Conservation (phyloP, 2,797 vertebrate species). For the Eulemur coronatus region DNA sequence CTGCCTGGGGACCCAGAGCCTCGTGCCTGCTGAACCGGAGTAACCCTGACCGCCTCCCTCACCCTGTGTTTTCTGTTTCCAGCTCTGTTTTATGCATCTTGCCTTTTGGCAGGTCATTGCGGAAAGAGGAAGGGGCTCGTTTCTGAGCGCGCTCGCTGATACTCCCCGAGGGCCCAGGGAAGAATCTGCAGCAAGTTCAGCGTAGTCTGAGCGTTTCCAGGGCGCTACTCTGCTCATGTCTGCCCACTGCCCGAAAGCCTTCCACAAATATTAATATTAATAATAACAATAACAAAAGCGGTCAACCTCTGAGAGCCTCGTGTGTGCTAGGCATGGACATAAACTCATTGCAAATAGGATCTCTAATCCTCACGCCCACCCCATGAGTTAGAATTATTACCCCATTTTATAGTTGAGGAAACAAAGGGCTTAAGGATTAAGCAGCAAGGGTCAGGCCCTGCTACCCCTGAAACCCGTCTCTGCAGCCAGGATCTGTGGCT, state of each 20-base stretch:
- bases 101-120: neutral
- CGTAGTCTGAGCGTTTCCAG: neutral
- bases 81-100: neutral
- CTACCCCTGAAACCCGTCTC: neutral
- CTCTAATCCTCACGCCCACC: neutral
- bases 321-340: neutral
- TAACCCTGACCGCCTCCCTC: rapidly evolving
- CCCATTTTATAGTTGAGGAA: neutral
- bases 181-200: rapidly evolving
- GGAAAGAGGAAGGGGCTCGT: neutral
- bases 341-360: neutral
- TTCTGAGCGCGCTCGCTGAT: neutral
- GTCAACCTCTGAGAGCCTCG: neutral
- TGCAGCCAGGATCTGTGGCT: rapidly evolving
- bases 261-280: too few relatives aligned
- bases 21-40: neutral
- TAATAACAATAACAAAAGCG: neutral
- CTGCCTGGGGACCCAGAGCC: neutral
- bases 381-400: neutral
- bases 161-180: neutral
- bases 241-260: neutral
- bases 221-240: rapidly evolving
- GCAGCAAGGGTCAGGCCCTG: neutral
- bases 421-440: neutral
- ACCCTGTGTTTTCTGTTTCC: neutral